A percentile compares a stretch with the other conserved stretches of the same genome.
Conservation (phyloP, 2,888 invertebrate genomes). For the Cantharis lateralis region DNA sequence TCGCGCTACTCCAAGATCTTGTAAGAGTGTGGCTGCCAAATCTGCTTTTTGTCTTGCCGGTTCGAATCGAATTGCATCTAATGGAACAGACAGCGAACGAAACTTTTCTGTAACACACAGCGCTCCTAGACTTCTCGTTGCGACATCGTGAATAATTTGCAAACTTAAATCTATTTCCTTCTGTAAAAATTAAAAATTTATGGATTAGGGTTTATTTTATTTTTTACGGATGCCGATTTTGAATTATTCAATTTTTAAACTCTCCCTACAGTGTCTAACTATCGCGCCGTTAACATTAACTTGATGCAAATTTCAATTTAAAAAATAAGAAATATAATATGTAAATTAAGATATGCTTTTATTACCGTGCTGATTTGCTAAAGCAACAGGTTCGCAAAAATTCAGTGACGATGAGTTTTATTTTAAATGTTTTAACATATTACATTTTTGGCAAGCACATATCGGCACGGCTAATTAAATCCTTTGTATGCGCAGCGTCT, state of each 20-base stretch:
- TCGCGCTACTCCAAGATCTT: constrained; percentile 70
- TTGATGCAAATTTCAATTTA: background rate
- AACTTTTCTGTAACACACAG: constrained; percentile 74
- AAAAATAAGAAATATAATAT: background rate
- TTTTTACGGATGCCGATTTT: background rate
- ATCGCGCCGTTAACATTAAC: background rate
- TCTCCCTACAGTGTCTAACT: background rate
- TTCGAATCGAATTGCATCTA: constrained; percentile 74
- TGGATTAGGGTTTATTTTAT: background rate
- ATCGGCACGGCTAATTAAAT: background rate
- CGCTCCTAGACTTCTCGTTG: constrained; percentile 71
- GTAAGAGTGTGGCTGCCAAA: constrained; percentile 74
- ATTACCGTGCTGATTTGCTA: constrained; percentile 11
- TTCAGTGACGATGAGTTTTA: background rate
- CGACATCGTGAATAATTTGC: constrained; percentile 75
- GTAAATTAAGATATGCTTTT: constrained; percentile 11
- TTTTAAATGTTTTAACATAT: background rate
- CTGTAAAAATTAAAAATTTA: constrained; percentile 40
- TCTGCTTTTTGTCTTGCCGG: constrained; percentile 79
- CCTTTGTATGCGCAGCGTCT: background rate
- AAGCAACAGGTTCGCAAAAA: constrained; percentile 18
- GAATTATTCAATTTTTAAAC: background rate
- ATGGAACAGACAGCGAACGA: constrained; percentile 69
- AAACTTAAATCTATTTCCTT: constrained; percentile 56
- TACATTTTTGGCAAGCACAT: background rate